Percentiles rank a stretch among this genome's conserved stretches.
These are phyloP conservation scores for Dermatophagoides farinae DNA, from an alignment of 1,140 invertebrate species.

Conservation along the genomic window DNA sequence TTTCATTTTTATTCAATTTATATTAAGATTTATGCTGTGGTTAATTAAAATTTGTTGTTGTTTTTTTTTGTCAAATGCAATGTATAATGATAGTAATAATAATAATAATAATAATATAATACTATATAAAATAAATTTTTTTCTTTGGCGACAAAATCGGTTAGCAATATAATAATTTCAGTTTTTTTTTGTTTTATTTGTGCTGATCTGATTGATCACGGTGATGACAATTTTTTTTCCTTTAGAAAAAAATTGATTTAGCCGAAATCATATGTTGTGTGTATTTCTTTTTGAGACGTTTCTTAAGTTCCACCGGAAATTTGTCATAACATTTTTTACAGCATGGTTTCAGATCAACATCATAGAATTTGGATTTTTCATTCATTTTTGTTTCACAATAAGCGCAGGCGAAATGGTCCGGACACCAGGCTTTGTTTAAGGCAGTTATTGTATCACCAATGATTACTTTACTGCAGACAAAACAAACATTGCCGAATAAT, in stretches of 20 bases:
- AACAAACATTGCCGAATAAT: constrained; percentile 94
- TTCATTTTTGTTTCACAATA: constrained; percentile 93
- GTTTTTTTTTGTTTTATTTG: no score
- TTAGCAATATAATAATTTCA: no score
- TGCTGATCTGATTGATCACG: no score
- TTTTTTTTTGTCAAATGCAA: no score
- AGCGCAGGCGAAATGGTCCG: constrained; percentile 95
- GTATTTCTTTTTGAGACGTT: constrained; percentile 38
- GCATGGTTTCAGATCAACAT: constrained; percentile 91
- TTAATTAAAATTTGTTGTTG: no score
- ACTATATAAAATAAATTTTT: no score
- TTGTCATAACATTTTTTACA: constrained; percentile 97
- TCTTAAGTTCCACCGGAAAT: constrained; percentile 79
- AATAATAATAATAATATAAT: no score
- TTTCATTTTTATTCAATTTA: not conserved
- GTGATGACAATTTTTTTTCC: no score
- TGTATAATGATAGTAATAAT: no score
- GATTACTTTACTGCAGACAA: constrained; percentile 95
- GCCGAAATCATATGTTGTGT: constrained; percentile 9
- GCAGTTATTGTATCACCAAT: constrained; percentile 92
- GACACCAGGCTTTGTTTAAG: constrained; percentile 98
- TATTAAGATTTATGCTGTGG: no score
- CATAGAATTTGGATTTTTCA: constrained; percentile 95
- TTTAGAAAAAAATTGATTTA: constrained; percentile 1
- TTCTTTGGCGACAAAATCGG: no score